These are phyloP conservation scores for Ophion ventricosus DNA, from an alignment of 2,888 invertebrate genomes.

Conservation along the genomic window DNA sequence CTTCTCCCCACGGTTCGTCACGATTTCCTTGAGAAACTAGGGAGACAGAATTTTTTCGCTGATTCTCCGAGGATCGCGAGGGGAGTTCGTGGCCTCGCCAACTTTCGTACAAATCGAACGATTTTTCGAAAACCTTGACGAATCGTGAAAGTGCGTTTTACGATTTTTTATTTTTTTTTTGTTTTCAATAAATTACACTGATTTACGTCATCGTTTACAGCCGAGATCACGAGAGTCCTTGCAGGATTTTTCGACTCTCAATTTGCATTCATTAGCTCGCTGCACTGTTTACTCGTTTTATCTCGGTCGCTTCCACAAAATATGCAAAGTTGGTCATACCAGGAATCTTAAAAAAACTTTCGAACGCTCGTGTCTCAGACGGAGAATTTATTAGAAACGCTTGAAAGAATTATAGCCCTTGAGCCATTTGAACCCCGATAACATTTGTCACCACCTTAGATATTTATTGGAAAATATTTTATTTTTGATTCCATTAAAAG, in stretches of 20 bases:
- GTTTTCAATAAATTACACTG: conserved; percentile 1
- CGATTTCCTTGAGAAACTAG: conserved; percentile 10
- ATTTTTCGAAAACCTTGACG: conserved; percentile 11
- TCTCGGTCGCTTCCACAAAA: neutral
- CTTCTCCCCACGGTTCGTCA: conserved; percentile 1
- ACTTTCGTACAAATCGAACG: conserved; percentile 1
- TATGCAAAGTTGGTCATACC: neutral
- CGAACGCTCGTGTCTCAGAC: no score
- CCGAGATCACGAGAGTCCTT: neutral
- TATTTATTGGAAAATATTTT: neutral
- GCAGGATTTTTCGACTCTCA: neutral
- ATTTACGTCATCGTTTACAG: conserved; percentile 21
- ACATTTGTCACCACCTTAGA: neutral
- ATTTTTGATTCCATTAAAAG: neutral
- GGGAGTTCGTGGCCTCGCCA: neutral
- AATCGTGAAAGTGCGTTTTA: neutral
- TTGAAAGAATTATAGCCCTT: neutral
- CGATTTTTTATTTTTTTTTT: neutral
- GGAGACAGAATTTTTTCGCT: conserved; percentile 3
- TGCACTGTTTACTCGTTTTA: neutral
- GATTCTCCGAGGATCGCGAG: neutral
- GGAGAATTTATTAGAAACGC: neutral
- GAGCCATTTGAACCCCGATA: no score
- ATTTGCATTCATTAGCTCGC: neutral
- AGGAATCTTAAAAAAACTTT: neutral